phyloP scores from a whole-genome alignment of 2,888 invertebrate species.

The Ashinkailepas kermadecensis region DNA sequence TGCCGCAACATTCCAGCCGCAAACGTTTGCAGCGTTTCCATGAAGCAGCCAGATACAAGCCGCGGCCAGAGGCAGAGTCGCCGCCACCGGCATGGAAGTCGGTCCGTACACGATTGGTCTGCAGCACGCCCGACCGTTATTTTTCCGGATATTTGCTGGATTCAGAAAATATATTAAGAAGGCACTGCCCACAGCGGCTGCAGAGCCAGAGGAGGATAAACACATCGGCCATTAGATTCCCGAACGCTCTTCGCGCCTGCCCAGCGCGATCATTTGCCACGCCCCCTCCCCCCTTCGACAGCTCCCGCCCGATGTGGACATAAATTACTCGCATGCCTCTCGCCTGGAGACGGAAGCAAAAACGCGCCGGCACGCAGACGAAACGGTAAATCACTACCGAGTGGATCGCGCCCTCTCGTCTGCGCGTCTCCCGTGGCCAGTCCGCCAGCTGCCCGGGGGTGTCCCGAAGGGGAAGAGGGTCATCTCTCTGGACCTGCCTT shows the following conservation, averaged over 20 bases:
- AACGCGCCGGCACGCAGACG: neutral
- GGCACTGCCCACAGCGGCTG: no score
- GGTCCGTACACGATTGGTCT: no score
- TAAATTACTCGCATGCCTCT: neutral
- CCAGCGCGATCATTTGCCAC: neutral
- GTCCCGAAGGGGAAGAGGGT: no score
- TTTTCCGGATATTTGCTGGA: no score
- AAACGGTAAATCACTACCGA: neutral
- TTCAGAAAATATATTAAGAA: no score
- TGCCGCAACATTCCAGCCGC: no score
- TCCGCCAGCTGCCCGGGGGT: neutral
- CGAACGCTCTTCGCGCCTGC: neutral
- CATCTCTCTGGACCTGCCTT: no score
- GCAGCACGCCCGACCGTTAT: no score
- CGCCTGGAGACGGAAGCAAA: neutral
- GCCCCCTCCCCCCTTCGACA: neutral
- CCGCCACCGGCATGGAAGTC: no score
- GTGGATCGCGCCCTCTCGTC: neutral
- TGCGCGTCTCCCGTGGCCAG: neutral
- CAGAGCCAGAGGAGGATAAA: neutral
- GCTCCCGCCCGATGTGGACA: neutral
- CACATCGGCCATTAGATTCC: neutral
- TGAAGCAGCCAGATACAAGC: no score
- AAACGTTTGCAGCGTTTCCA: no score
- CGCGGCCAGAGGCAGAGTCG: no score